Base-by-base conservation (phyloP, 2,888 invertebrate genomes). In the Amblyjoppa fuscipennis region DNA sequence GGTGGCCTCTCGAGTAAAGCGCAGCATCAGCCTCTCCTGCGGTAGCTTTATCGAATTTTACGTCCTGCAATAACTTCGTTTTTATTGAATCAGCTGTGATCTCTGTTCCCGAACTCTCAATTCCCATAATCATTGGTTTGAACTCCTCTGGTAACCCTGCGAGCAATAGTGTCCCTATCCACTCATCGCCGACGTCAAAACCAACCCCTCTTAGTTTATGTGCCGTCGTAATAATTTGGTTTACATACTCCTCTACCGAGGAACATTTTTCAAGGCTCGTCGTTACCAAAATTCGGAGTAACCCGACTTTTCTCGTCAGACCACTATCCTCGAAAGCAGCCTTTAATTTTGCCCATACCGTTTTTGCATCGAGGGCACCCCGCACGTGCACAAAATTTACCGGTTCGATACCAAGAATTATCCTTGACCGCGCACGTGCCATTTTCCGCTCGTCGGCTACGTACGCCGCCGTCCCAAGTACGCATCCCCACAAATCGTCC, bases 161-260 rank as follows among this genome's bases (percentile, higher is more conserved):
- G 11, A 92, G 80, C 70, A 93, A 81, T 4, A 93, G 83, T 7
- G 90, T 89, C 13, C 90, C 91, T 4, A 92, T 75, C 90, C 91
- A 92, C 82, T 90, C 89, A 31, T 92, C 90, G 2, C 77, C 59
- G 13, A 91, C 82, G 41, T 90, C 86, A 38, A 92, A 87, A 13
- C 90, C 88, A 9, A 91, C 87, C 9, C 75, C 88, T 9, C 81
- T 88, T n/a, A 92, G 76, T 80, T 91, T 90, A 28, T 92, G 88
- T 0, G 91, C 89, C 28, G 89, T 91, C 3, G 85, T 83, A 4
- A 92, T 87, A 13, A 92, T 90, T 71, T 87, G 84, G 31, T 88
- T 90, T 0, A 92, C 90, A 56, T 92, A 92, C 59, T 90, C 87
- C 51, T 91, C 90, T 28, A 92, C 86, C 11, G 88, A 87, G 7